Evolutionary conservation across 1,140 invertebrate genomes (phyloP).

Genomic region (Nylanderia fulva): DNA sequence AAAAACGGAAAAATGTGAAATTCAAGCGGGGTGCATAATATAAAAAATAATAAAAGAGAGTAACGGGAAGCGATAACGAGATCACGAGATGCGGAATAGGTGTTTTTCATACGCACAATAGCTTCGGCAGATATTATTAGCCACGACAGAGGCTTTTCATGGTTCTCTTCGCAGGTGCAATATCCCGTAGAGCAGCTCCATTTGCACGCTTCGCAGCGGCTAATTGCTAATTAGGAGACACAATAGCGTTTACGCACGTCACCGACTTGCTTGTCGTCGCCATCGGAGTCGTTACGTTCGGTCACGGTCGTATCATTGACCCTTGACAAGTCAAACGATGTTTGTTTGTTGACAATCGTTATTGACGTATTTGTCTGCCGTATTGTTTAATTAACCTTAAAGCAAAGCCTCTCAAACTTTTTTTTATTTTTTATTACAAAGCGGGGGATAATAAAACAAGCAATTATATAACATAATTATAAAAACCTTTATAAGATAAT

Average conservation of each 20-base stretch:
- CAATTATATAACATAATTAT: background rate
- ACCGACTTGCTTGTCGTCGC: background rate
- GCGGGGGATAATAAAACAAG: background rate
- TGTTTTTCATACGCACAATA: slow-evolving; percentile 6
- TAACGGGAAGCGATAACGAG: background rate
- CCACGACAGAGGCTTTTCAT: background rate
- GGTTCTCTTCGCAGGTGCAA: slow-evolving; percentile 50
- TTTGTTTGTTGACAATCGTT: slow-evolving; percentile 2
- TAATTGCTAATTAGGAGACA: slow-evolving; percentile 58
- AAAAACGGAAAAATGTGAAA: background rate
- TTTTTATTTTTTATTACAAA: background rate
- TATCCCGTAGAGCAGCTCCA: slow-evolving; percentile 47
- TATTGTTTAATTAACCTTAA: background rate
- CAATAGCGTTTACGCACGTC: slow-evolving; percentile 28
- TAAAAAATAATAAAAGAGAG: background rate
- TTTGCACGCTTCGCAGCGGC: slow-evolving; percentile 13
- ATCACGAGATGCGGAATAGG: background rate
- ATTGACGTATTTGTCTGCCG: background rate
- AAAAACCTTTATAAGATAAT: background rate
- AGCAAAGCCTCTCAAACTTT: background rate
- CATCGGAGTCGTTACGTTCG: slow-evolving; percentile 17
- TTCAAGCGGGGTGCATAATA: background rate
- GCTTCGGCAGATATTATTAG: slow-evolving; percentile 17
- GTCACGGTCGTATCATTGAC: slow-evolving; percentile 59
- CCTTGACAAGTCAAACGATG: slow-evolving; percentile 23